Conservation (phyloP, 2,888 invertebrate genomes). For the Oscheius sp. region DNA sequence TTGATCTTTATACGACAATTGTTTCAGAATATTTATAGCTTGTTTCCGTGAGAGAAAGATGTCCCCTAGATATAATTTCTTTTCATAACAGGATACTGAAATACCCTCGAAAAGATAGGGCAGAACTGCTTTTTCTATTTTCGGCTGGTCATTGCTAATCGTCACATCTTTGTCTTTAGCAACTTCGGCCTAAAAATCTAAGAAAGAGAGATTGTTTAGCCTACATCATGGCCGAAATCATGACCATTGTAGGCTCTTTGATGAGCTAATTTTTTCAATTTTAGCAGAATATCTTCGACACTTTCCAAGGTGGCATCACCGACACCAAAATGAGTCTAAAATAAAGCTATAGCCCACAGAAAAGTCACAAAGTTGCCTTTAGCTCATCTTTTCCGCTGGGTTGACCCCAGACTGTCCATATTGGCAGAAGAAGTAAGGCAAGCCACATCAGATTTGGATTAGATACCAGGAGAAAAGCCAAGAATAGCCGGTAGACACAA, state of each 20-base stretch:
- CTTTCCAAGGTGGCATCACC: slow-evolving; percentile 56
- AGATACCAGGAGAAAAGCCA: too few species aligned
- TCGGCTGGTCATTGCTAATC: slow-evolving; percentile 64
- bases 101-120: slow-evolving; percentile 71
- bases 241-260: slow-evolving; percentile 59
- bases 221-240: slow-evolving; percentile 64
- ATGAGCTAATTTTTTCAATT: slow-evolving; percentile 63
- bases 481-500: too few species aligned
- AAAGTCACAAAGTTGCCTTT: background rate
- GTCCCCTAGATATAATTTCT: slow-evolving; percentile 60
- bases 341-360: background rate
- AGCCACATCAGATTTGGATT: background rate
- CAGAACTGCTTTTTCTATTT: slow-evolving; percentile 58
- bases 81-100: background rate
- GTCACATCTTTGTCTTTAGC: slow-evolving; percentile 58
- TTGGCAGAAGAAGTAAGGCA: background rate
- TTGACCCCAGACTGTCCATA: background rate
- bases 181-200: slow-evolving; percentile 52
- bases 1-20: slow-evolving; percentile 41
- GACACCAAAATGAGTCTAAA: slow-evolving; percentile 56
- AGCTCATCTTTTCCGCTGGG: slow-evolving; percentile 8
- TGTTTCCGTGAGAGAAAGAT: slow-evolving; percentile 67
- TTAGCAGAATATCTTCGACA: slow-evolving; percentile 55
- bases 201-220: background rate
- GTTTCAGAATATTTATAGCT: slow-evolving; percentile 62